These are phyloP conservation scores for Sphenopsis melanotis DNA, from an alignment of 2,797 vertebrate species.

Conservation along the genomic window DNA sequence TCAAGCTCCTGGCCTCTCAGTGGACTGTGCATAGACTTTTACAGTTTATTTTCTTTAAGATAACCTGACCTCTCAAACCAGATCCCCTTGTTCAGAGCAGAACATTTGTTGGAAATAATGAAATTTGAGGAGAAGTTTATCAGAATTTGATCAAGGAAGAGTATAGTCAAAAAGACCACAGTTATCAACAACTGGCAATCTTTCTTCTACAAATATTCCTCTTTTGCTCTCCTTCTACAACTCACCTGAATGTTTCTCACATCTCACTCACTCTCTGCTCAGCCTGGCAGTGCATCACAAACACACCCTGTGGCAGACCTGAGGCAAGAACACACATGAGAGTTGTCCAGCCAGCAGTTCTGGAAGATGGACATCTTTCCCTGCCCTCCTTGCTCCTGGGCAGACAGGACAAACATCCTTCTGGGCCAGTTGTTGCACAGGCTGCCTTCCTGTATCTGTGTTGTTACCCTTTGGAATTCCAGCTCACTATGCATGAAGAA, in stretches of 20 bases:
- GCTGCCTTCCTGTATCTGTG: not conserved
- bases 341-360: not conserved
- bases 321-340: not conserved
- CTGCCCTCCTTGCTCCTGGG: not conserved
- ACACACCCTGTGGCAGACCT: rapidly evolving
- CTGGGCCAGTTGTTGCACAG: not conserved
- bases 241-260: not conserved
- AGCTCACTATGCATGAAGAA: not conserved
- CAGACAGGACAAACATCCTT: not conserved
- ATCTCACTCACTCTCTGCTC: not conserved
- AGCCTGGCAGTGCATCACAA: not conserved
- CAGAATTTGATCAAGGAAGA: not conserved
- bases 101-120: not conserved
- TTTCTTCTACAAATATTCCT: not conserved
- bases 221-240: not conserved
- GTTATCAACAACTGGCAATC: not conserved
- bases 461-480: constrained; percentile 29
- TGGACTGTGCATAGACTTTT: not conserved
- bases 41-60: not conserved
- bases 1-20: not conserved
- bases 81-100: not conserved
- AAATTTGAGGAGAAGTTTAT: not conserved
- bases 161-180: not conserved
- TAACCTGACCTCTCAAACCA: not conserved
- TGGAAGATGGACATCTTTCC: not conserved